phyloP scores from a whole-genome alignment of 2,797 vertebrate species.

The Pelodytes ibericus region DNA sequence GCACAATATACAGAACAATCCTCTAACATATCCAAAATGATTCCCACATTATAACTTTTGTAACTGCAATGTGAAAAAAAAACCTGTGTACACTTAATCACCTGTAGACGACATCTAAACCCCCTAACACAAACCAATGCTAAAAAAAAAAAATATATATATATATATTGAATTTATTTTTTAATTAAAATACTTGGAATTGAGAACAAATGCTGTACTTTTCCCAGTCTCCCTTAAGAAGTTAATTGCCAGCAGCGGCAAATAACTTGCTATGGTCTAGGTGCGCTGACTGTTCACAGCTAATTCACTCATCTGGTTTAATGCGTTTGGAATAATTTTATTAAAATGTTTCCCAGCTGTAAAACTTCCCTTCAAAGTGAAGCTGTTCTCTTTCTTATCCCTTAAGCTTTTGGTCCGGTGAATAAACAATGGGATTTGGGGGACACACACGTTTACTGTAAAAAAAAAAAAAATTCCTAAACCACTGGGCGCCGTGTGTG shows the following conservation, averaged over 20 bases:
- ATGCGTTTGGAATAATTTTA: constrained; percentile 26
- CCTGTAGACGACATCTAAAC: too few relatives aligned
- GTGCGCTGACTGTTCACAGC: constrained; percentile 10
- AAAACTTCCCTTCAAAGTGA: constrained; percentile 16
- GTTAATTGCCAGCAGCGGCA: not conserved
- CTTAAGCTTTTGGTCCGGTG: constrained; percentile 6
- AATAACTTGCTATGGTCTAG: constrained; percentile 20
- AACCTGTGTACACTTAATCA: too few relatives aligned
- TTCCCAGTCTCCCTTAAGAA: not conserved
- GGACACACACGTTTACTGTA: constrained; percentile 31
- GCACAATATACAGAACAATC: too few relatives aligned
- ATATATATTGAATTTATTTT: not conserved
- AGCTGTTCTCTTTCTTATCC: not conserved
- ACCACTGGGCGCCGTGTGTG: not conserved
- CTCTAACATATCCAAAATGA: too few relatives aligned
- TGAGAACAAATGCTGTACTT: not conserved
- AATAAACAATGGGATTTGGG: constrained; percentile 47
- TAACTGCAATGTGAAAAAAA: too few relatives aligned
- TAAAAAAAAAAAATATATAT: not conserved
- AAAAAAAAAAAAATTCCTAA: constrained; percentile 35
- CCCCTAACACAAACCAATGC: too few relatives aligned
- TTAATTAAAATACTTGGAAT: not conserved
- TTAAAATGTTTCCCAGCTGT: constrained; percentile 4
- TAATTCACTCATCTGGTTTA: constrained; percentile 24
- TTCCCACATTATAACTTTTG: too few relatives aligned